A percentile compares a stretch with the other conserved stretches of the same genome.
Evolutionary conservation across 2,113 vertebrate species (phyloP).

Genomic region (Psettodes erumei): DNA sequence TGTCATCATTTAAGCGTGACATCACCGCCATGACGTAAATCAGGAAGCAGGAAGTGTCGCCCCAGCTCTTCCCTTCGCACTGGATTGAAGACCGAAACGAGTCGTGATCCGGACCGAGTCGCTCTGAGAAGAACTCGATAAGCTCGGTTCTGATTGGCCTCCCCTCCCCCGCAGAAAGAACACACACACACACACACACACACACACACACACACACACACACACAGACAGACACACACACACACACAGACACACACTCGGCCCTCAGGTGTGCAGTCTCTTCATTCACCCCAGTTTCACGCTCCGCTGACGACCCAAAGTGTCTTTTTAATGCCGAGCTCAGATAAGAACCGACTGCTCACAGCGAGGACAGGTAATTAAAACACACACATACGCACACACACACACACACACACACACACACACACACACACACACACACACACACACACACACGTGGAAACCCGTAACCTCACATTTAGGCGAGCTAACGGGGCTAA

Average conservation of each 20-base stretch:
- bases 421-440: background rate
- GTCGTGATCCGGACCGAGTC: too few relatives aligned
- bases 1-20: too few relatives aligned
- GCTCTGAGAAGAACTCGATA: too few relatives aligned
- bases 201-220: conserved; percentile 5
- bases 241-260: conserved; percentile 14
- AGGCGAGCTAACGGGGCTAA: too few relatives aligned
- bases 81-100: too few relatives aligned
- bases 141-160: too few relatives aligned
- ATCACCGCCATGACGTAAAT: too few relatives aligned
- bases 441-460: background rate
- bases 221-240: conserved; percentile 19
- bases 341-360: conserved; percentile 27
- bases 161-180: too few relatives aligned
- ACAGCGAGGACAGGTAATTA: conserved; percentile 15
- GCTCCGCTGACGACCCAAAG: conserved; percentile 32
- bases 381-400: conserved; percentile 1
- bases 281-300: conserved; percentile 54
- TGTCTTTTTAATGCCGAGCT: background rate
- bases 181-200: conserved; percentile 4
- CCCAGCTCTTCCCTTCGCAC: too few relatives aligned
- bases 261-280: conserved; percentile 55
- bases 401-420: background rate
- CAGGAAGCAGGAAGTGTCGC: too few relatives aligned
- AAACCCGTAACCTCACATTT: too few relatives aligned